Base-by-base conservation (phyloP, 1,140 invertebrate species). In the Eriosoma lanigerum region DNA sequence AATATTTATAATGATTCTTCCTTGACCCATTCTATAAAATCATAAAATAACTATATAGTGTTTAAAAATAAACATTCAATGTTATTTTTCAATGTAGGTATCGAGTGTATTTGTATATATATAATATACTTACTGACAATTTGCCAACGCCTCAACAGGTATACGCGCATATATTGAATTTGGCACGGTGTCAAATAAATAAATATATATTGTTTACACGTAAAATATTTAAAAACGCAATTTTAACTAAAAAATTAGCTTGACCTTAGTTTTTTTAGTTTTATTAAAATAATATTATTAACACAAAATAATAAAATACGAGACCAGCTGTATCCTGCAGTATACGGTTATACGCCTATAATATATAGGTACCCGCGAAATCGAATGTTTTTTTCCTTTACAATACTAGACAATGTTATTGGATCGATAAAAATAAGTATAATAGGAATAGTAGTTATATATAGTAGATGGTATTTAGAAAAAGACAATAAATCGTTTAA, bases 1-100 rank as follows among this genome's bases (percentile, higher is more conserved):
- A 26, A 48, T 48, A 46, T n/a, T n/a, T 38, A 46, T 13, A 21
- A 52, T 3, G 46, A 50, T 72, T n/a, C 68, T 72, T 72, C 68
- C 68, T 72, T 72, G 68, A 72, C 68, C 68, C 68, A 72, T 72
- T 72, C 24, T 52, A 29, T 52, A n/a, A 72, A 50, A 72, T 72
- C 8, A 29, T 72, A 50, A 72, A 72, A 72, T 52, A 52, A 72
- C 26, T 50, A 24, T 2, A 24, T 50, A 62, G 29, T 24, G 5
- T 66, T 44, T 26, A 72, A 72, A 52, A 72, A 72, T 52, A 72
- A 72, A 52, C 68, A 29, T 32, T n/a, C 26, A 3, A 10, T 29
- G 46, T 52, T 26, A 26, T 68, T 10, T 48, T 68, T 15, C 17
- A 48, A 24, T 38, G n/a, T n/a, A 54, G 17, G 19, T 54, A 52